Base-by-base conservation (phyloP, 1,140 invertebrate species). In the Diorhabda carinulata region DNA sequence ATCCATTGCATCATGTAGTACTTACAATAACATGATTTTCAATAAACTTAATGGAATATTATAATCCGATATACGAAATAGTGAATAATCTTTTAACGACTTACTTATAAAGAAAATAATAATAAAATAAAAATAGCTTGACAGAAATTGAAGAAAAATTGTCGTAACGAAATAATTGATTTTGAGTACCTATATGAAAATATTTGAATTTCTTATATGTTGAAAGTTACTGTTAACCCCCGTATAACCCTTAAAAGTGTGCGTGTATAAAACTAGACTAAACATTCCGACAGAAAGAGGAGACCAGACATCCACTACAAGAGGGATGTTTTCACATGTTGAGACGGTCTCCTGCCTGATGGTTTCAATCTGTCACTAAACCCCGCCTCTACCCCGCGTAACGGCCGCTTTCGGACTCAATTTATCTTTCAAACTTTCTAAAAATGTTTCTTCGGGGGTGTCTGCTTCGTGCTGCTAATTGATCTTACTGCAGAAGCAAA, bases 241-340 rank as follows among this genome's bases (percentile, higher is more conserved):
- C 47, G 47, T 52, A 52, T 52, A 52, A 52, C 47, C 47, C 47
- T 52, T 52, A 52, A n/a, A n/a, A 52, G 6, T 52, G n/a, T 52
- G 47, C n/a, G 6, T 52, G 47, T n/a, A 52, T n/a, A n/a, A 52
- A 52, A 52, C 6, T 52, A 52, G 47, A 52, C 47, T 52, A 52
- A 52, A 52, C 47, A 52, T 52, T 52, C n/a, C 47, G 47, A 52
- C 6, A 52, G 47, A 25, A 25, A 25, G 25, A 52, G n/a, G 47
- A 6, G n/a, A 52, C 47, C 47, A 52, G 47, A 52, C 47, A 52
- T 52, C 47, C 47, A 52, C 47, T 52, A 6, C 6, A 52, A 52
- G 47, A 52, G 47, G 47, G 47, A 52, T 52, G 47, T 52, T 52
- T 52, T 52, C 47, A 52, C 47, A 52, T 52, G 47, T 52, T 52